phyloP scores from a whole-genome alignment of 2,888 invertebrate genomes.

The Pecten maximus region DNA sequence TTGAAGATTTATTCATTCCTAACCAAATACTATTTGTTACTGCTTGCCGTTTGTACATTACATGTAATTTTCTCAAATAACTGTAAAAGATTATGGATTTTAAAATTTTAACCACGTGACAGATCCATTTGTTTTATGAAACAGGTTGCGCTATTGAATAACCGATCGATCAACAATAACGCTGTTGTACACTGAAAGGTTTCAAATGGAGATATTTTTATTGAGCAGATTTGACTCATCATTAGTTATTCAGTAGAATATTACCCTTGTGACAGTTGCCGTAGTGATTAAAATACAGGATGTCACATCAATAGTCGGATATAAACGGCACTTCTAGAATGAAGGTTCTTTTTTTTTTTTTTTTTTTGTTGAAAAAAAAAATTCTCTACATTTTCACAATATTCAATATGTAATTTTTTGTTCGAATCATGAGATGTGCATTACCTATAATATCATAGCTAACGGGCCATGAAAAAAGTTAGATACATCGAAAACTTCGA shows the following conservation, averaged over 20 bases:
- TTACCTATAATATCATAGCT: no score
- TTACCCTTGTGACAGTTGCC: no score
- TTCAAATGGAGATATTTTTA: background rate
- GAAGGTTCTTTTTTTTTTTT: no score
- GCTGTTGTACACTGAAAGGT: background rate
- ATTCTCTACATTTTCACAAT: no score
- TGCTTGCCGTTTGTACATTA: background rate
- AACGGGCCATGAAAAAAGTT: no score
- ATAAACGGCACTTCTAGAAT: no score
- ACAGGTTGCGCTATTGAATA: background rate
- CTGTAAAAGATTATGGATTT: background rate
- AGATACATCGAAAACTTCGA: no score
- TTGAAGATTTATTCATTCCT: background rate
- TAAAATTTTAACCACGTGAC: background rate
- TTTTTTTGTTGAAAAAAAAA: no score
- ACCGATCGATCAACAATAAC: background rate
- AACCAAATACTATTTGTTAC: constrained; percentile 1
- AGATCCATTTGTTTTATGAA: constrained; percentile 19
- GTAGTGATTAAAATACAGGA: no score
- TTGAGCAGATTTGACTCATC: background rate
- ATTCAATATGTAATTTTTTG: no score
- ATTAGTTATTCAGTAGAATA: background rate
- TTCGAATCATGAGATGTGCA: no score
- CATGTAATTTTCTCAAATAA: background rate
- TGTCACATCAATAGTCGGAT: no score